Conservation (phyloP, 2,888 invertebrate genomes). For the Mythimna pallens region DNA sequence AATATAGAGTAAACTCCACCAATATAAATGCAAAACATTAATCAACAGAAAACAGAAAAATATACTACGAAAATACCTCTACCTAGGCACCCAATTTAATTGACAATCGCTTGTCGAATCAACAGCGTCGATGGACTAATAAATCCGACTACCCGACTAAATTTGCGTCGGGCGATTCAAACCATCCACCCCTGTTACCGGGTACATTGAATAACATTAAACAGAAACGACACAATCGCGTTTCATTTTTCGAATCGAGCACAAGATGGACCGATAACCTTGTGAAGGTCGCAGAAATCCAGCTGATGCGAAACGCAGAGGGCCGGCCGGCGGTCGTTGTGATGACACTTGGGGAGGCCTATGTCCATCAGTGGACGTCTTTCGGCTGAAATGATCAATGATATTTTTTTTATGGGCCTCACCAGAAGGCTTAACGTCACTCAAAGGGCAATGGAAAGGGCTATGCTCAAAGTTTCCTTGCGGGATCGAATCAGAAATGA, state of each 20-base stretch:
- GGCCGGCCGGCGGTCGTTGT: too few relatives aligned
- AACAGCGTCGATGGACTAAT: constrained; percentile 58
- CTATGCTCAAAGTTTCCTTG: too few relatives aligned
- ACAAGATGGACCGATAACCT: too few relatives aligned
- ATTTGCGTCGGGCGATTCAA: constrained; percentile 37
- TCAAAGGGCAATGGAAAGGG: too few relatives aligned
- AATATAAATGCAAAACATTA: background rate
- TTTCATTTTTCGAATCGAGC: background rate
- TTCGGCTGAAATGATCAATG: too few relatives aligned
- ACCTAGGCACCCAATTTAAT: constrained; percentile 34
- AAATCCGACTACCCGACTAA: constrained; percentile 58
- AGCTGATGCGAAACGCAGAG: too few relatives aligned
- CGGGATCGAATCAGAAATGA: too few relatives aligned
- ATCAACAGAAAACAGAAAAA: constrained; percentile 2
- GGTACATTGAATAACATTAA: background rate
- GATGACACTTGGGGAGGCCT: too few relatives aligned
- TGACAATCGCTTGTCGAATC: constrained; percentile 57
- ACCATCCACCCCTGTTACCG: constrained; percentile 19
- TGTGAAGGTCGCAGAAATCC: too few relatives aligned
- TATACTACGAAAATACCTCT: background rate
- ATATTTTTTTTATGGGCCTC: too few relatives aligned
- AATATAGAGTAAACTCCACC: background rate
- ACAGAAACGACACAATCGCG: constrained; percentile 14
- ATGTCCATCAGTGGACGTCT: too few relatives aligned
- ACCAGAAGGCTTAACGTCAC: too few relatives aligned